These are phyloP conservation scores for Antheraea pernyi DNA, from an alignment of 1,140 invertebrate species.

Conservation along the genomic window DNA sequence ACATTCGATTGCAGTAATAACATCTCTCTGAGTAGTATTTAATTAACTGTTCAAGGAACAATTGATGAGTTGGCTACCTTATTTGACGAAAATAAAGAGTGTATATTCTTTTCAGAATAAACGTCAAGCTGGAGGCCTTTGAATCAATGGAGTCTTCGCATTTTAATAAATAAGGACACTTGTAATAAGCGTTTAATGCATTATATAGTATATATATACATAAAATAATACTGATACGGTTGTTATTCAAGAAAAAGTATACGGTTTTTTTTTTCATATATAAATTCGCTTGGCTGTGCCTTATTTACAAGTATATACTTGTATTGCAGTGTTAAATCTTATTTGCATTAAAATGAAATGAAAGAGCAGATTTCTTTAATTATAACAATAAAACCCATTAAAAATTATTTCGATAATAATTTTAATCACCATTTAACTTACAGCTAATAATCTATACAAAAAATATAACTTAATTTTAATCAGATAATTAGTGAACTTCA, in stretches of 20 bases:
- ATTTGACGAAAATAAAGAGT: no score
- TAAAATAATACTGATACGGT: neutral
- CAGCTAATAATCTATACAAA: conserved; percentile 68
- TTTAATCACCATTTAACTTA: conserved; percentile 72
- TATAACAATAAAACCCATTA: conserved; percentile 31
- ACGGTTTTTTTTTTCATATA: conserved; percentile 14
- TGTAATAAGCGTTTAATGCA: neutral
- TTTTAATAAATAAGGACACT: conserved; percentile 53
- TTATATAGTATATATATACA: neutral
- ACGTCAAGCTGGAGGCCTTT: conserved; percentile 55
- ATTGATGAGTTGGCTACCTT: no score
- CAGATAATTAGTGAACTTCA: conserved; percentile 75
- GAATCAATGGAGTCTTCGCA: conserved; percentile 66
- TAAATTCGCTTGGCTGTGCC: conserved; percentile 56
- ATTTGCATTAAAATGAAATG: conserved; percentile 1
- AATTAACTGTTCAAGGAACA: no score
- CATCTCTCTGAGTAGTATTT: no score
- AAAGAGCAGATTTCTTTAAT: conserved; percentile 8
- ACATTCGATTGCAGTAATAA: no score
- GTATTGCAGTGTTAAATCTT: neutral
- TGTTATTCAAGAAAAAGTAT: conserved; percentile 8
- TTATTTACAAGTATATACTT: conserved; percentile 25
- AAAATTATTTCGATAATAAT: conserved; percentile 57
- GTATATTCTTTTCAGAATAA: conserved; percentile 48
- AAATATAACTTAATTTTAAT: conserved; percentile 75